phyloP scores from a whole-genome alignment of 2,888 invertebrate genomes.

The Diaprepes abbreviatus region DNA sequence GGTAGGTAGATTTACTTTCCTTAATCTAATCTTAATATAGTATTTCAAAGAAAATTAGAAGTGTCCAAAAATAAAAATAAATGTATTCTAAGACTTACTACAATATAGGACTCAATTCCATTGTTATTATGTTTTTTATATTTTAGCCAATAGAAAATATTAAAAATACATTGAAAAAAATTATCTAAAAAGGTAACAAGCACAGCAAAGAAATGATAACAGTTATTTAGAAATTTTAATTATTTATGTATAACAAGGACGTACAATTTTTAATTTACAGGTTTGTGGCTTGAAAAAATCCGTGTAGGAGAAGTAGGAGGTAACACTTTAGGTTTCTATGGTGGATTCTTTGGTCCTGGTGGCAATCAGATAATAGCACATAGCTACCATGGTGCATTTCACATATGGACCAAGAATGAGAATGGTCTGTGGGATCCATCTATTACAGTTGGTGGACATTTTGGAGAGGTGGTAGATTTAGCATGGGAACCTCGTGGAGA shows the following conservation, averaged over 20 bases:
- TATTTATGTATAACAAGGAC: too few relatives aligned
- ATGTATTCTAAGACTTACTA: too few relatives aligned
- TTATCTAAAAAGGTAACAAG: too few relatives aligned
- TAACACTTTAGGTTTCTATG: constrained; percentile 93
- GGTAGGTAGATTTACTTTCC: constrained; percentile 33
- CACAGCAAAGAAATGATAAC: too few relatives aligned
- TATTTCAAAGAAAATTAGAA: too few relatives aligned
- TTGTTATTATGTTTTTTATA: too few relatives aligned
- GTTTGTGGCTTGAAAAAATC: constrained; percentile 85
- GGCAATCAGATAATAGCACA: constrained; percentile 84
- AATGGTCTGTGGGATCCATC: constrained; percentile 75
- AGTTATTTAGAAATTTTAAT: too few relatives aligned
- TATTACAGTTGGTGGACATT: constrained; percentile 86
- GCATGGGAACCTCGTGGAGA: constrained; percentile 87
- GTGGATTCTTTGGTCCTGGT: constrained; percentile 82
- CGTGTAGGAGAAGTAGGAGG: constrained; percentile 95
- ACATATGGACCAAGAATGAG: constrained; percentile 76
- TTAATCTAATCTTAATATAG: too few relatives aligned
- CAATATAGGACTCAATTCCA: too few relatives aligned
- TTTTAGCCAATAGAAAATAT: too few relatives aligned
- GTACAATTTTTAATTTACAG: constrained; percentile 62
- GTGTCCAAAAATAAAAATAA: too few relatives aligned
- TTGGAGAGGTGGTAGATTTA: constrained; percentile 84
- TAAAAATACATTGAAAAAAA: too few relatives aligned
- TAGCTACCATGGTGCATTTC: constrained; percentile 94